Percentiles rank a stretch among this genome's conserved stretches.
Conservation (phyloP, 92 coral and sea anemone genomes). For the Zoanthus sansibaricus region DNA sequence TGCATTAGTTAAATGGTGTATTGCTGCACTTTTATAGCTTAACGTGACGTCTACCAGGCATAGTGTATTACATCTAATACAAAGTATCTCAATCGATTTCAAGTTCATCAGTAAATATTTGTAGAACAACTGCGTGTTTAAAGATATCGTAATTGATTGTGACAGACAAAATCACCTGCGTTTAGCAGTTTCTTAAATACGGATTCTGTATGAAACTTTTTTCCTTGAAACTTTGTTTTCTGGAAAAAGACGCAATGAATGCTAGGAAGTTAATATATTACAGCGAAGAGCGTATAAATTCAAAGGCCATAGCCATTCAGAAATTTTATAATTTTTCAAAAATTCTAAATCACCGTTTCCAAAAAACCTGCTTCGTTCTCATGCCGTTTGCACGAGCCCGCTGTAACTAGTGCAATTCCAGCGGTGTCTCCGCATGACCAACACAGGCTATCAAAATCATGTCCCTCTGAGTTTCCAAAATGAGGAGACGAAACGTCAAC, state of each 20-base stretch:
- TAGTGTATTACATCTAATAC: no score
- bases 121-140: no score
- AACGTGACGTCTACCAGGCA: no score
- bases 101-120: no score
- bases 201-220: no score
- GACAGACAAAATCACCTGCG: no score
- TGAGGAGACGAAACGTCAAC: constrained; percentile 12
- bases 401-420: constrained; percentile 28
- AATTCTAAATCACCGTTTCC: constrained; percentile 30
- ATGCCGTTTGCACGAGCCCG: constrained; percentile 20
- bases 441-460: constrained; percentile 44
- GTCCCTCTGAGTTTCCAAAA: constrained; percentile 9
- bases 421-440: constrained; percentile 45
- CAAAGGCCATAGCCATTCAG: neutral
- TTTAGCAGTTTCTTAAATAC: no score
- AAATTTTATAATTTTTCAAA: neutral
- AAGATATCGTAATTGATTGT: no score
- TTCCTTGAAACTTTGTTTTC: no score
- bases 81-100: no score
- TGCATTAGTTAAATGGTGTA: no score
- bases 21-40: no score
- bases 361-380: constrained; percentile 10
- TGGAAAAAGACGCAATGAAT: neutral
- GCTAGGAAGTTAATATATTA: neutral
- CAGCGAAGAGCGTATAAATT: neutral